Conservation (phyloP, 2,113 vertebrate species). For the Columbina picui region DNA sequence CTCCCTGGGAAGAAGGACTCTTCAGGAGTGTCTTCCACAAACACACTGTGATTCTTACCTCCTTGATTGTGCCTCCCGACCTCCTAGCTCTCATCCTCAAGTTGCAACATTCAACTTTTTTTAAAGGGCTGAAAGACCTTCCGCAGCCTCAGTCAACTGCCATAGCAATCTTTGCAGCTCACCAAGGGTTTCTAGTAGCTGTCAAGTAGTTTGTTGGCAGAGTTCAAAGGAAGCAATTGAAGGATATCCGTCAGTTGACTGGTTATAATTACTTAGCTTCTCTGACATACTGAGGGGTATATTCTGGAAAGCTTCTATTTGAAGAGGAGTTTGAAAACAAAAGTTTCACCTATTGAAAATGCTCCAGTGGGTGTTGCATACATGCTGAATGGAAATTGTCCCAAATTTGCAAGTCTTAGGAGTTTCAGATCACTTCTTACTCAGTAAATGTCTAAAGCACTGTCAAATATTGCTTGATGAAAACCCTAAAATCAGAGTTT, state of each 20-base stretch:
- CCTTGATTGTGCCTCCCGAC: background rate
- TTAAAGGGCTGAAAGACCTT: background rate
- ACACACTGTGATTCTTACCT: background rate
- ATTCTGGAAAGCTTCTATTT: background rate
- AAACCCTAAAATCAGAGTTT: background rate
- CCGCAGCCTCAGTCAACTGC: background rate
- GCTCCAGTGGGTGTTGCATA: slow-evolving; percentile 2
- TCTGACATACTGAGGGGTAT: background rate
- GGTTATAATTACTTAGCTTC: background rate
- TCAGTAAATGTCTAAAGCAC: slow-evolving; percentile 12
- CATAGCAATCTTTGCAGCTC: background rate
- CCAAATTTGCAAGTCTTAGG: background rate
- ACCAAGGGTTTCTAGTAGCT: background rate
- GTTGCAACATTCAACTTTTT: background rate
- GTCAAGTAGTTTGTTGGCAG: slow-evolving; percentile 5
- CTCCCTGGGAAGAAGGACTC: background rate
- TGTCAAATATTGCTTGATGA: background rate
- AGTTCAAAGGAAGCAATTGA: slow-evolving; percentile 4
- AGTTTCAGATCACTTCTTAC: slow-evolving; percentile 14
- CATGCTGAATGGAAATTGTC: slow-evolving; percentile 8
- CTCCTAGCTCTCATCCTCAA: background rate
- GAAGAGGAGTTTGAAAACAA: background rate
- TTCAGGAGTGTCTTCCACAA: background rate
- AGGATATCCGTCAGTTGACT: background rate
- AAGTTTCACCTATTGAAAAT: background rate